Percentiles rank a stretch among this genome's conserved stretches.
Conservation (phyloP, 1,140 invertebrate species). For the Meloidogyne exigua region DNA sequence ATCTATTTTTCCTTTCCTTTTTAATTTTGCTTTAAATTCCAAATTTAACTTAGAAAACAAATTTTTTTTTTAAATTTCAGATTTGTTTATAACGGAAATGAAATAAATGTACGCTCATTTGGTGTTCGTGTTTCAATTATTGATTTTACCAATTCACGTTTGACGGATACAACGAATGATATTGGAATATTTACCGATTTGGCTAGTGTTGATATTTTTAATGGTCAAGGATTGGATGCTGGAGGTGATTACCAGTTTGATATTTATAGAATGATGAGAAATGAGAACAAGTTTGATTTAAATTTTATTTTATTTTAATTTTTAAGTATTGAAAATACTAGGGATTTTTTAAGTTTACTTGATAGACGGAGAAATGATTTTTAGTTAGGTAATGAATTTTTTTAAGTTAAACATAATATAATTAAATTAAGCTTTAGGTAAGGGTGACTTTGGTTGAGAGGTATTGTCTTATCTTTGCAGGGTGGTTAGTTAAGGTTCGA, state of each 20-base stretch:
- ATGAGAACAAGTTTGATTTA: background rate
- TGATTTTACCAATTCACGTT: conserved; percentile 11
- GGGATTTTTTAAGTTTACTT: too few species aligned
- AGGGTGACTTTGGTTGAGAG: too few species aligned
- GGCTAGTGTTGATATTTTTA: background rate
- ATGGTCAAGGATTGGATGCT: background rate
- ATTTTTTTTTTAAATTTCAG: background rate
- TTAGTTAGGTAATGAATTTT: too few species aligned
- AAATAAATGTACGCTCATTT: background rate
- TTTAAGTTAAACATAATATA: too few species aligned
- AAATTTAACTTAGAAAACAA: too few species aligned
- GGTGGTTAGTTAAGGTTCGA: too few species aligned
- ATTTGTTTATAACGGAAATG: background rate
- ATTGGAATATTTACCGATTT: background rate
- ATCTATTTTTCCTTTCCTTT: too few species aligned
- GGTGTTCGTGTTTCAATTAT: conserved; percentile 10
- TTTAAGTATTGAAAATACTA: background rate
- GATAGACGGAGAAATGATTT: too few species aligned
- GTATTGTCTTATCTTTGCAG: too few species aligned
- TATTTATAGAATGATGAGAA: conserved; percentile 1
- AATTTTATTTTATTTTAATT: background rate
- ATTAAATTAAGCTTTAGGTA: too few species aligned
- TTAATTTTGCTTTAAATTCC: too few species aligned
- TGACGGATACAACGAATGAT: background rate
- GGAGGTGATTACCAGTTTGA: conserved; percentile 6